These are phyloP conservation scores for Hippotragus niger DNA, from an alignment of 2,113 vertebrate species.

Conservation along the genomic window DNA sequence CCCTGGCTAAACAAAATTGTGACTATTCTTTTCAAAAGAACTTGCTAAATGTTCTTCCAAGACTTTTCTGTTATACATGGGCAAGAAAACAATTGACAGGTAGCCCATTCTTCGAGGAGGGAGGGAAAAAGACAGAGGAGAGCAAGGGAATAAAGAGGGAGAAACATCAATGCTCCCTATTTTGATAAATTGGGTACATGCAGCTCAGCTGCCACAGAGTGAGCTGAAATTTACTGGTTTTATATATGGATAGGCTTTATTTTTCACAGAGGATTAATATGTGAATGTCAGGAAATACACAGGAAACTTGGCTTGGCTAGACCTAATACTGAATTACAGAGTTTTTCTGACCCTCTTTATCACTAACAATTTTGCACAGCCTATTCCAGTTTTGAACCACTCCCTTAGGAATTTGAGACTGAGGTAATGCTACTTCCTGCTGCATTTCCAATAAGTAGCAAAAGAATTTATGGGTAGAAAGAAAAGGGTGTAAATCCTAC, in stretches of 20 bases:
- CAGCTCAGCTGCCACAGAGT: not conserved
- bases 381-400: not conserved
- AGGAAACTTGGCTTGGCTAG: not conserved
- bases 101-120: not conserved
- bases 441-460: not conserved
- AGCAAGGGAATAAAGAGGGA: not conserved
- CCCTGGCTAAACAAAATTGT: not conserved
- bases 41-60: not conserved
- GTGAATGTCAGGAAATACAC: not conserved
- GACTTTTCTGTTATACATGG: not conserved
- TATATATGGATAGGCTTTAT: not conserved
- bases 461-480: conserved; percentile 10
- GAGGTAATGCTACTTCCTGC: not conserved
- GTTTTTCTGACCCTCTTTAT: not conserved
- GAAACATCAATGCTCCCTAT: not conserved
- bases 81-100: not conserved
- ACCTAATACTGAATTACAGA: not conserved
- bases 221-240: not conserved
- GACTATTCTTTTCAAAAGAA: not conserved
- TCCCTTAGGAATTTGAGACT: not conserved
- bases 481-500: not conserved
- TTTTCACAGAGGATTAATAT: not conserved
- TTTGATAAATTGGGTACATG: not conserved
- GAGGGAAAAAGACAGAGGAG: not conserved
- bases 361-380: not conserved